phyloP scores from a whole-genome alignment of 2,888 invertebrate genomes.

The Enchytraeus crypticus region DNA sequence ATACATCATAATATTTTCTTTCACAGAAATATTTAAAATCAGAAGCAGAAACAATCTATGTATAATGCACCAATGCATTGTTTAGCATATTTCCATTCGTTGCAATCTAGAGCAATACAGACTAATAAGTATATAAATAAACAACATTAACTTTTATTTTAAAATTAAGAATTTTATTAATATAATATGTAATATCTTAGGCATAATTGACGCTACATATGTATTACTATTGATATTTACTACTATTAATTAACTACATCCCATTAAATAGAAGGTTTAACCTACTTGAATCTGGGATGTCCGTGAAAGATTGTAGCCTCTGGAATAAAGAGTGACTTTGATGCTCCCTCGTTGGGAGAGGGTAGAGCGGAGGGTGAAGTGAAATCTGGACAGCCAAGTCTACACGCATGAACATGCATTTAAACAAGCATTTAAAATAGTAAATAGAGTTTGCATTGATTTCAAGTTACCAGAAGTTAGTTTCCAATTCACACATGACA shows the following conservation, averaged over 20 bases:
- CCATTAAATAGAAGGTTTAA: not conserved
- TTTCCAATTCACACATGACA: too few species aligned
- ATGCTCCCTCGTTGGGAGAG: constrained; percentile 56
- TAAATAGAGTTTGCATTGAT: too few species aligned
- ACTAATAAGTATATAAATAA: not conserved
- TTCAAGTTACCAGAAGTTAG: too few species aligned
- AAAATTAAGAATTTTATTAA: not conserved
- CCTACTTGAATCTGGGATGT: constrained; percentile 80
- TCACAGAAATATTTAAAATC: too few species aligned
- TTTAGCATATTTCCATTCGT: too few species aligned
- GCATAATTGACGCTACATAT: not conserved
- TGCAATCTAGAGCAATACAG: too few species aligned
- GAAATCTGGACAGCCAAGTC: constrained; percentile 76
- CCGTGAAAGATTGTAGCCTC: constrained; percentile 85
- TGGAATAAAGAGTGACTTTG: constrained; percentile 77
- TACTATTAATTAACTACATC: not conserved
- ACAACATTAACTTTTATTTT: not conserved
- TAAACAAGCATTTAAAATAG: too few species aligned
- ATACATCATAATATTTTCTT: too few species aligned
- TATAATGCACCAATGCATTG: too few species aligned
- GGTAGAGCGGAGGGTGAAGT: constrained; percentile 62
- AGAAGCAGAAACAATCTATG: too few species aligned
- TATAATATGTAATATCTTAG: not conserved
- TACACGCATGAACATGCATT: too few species aligned
- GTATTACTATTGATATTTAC: not conserved